A percentile compares a stretch with the other conserved stretches of the same genome.
Evolutionary conservation across 23 tunicate genomes (phyloP).

Genomic region (Trididemnum clinides): DNA sequence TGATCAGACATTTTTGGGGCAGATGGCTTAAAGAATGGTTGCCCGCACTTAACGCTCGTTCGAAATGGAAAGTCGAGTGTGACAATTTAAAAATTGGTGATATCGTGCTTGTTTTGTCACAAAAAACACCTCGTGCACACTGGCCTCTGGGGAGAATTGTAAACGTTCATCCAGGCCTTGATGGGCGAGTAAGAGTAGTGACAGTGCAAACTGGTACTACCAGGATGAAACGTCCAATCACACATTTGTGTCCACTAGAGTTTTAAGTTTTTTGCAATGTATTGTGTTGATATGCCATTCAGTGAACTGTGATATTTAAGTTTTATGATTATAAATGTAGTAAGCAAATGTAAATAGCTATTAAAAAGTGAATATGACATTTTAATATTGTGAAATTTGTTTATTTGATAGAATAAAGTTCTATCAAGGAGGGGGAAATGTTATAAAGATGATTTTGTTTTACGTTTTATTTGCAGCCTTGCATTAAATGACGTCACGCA

Average conservation of each 20-base stretch:
- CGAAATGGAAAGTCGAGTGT: not conserved
- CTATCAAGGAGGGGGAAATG: too few species aligned
- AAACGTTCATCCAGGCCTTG: not conserved
- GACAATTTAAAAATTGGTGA: not conserved
- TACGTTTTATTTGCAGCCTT: too few species aligned
- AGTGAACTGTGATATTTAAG: too few species aligned
- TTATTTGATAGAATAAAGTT: too few species aligned
- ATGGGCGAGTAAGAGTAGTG: not conserved
- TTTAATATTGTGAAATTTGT: too few species aligned
- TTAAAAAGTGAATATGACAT: too few species aligned
- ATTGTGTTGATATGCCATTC: too few species aligned
- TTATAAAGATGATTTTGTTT: too few species aligned
- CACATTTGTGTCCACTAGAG: not conserved
- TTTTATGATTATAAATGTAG: too few species aligned
- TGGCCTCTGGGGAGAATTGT: conserved; percentile 1
- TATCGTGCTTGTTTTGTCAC: not conserved
- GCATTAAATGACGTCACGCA: too few species aligned
- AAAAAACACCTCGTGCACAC: not conserved
- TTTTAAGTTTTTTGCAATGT: too few species aligned
- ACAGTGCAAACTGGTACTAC: not conserved
- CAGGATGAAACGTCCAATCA: not conserved
- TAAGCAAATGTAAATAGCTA: too few species aligned
- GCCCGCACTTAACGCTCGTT: not conserved
- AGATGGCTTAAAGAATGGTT: conserved; percentile 19
- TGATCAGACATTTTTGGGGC: not conserved